Evolutionary conservation across 1,140 invertebrate genomes (phyloP), one percentile per base, ranked within the genome.

Genomic region (Caenorhabditis tropicalis): DNA sequence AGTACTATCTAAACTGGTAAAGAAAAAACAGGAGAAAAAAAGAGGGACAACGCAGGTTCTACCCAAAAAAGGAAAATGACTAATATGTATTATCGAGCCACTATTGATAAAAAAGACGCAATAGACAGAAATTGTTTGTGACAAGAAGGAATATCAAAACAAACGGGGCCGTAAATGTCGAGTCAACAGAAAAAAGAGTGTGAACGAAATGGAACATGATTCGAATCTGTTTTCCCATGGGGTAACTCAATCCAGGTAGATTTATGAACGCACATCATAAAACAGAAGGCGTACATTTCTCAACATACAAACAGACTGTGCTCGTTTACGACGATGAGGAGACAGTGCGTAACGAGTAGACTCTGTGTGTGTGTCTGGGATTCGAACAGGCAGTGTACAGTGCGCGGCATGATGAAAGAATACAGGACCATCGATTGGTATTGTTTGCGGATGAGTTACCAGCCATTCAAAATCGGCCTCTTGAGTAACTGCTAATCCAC

Each of bases 371-470:
- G n/a, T n/a, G n/a, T n/a, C n/a, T n/a, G 36, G 6, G 19, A 39
- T 15, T n/a, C 29, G 3, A n/a, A 51, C 48, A 27, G 53, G 21
- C 53, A 27, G 36, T 74, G 15, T 15, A 74, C 9, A 19, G n/a
- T 6, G n/a, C 36, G 65, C 65, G 65, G 65, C 29, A 43, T 3
- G 65, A 74, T 43, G 0, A 74, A 65, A 74, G 19, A 31, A 10
- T 6, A 19, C 2, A 19, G 65, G 65, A 74, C 65, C 65, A 74
- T 74, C 65, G 65, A 39, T 46, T 74, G 36, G 65, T 74, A 74
- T 74, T 74, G 65, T 74, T 74, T 74, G 65, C 65, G 21, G 65
- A 74, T 74, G 65, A 21, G 65, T 74, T 74, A 74, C 36, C n/a
- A 24, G 65, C 4, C 65, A 74, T 74, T 74, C 65, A 74, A 74